Conservation (phyloP, 2,113 vertebrate genomes). For the Otolemur garnettii region DNA sequence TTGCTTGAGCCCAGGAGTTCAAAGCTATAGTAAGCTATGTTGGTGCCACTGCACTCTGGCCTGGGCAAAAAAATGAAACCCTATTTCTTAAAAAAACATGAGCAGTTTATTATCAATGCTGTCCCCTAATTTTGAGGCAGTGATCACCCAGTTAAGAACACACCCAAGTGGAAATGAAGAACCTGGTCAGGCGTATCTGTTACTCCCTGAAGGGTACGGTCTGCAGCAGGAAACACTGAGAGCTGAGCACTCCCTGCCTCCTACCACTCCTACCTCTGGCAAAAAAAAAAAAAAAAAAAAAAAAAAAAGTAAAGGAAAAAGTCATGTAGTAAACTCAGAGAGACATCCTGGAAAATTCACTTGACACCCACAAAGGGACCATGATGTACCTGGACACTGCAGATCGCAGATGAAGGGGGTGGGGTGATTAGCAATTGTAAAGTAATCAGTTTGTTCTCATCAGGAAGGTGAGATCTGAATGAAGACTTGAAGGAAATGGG, state of each 20-base stretch:
- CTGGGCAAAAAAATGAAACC: no score
- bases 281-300: background rate
- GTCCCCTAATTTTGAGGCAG: background rate
- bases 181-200: background rate
- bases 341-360: background rate
- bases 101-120: background rate
- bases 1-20: no score
- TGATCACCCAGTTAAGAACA: background rate
- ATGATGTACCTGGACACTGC: no score
- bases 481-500: background rate
- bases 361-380: background rate
- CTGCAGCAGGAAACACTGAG: background rate
- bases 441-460: background rate
- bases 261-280: background rate
- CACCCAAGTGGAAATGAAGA: background rate
- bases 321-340: background rate
- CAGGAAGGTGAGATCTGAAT: background rate
- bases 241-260: background rate
- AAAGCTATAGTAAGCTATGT: no score
- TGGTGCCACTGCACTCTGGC: no score
- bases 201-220: rapidly evolving
- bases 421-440: background rate
- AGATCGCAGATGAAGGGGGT: background rate
- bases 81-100: no score
- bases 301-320: background rate